Evolutionary conservation across 53 echinoderm and acorn worm genomes (phyloP), one percentile per base, ranked within the genome.

Genomic region (Hippasteria phrygiana): DNA sequence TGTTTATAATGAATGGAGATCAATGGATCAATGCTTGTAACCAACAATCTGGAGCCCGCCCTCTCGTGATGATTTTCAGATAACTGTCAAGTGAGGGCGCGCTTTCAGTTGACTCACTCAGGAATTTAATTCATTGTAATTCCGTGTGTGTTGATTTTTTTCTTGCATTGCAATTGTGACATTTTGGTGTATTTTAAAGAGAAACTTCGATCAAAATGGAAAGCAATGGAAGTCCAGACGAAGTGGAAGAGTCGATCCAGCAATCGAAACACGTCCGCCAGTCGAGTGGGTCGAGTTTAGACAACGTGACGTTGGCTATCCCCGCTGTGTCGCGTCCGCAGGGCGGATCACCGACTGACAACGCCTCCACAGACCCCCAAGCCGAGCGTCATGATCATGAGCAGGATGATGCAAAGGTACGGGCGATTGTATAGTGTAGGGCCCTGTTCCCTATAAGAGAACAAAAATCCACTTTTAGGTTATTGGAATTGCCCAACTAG

Each of bases 161-260:
- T 48, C 14, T 48, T 14, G 48, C 48, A 48, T 48, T n/a, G n/a
- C n/a, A n/a, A n/a, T n/a, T 59, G 26, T 4, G 59, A 24, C n/a
- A 22, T 2, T 56, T n/a, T 11, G 26, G 59, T 59, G 8, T 12
- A 59, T 20, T 59, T 24, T 24, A 59, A 20, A 24, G 7, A 22
- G 7, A 59, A 59, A 59, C 3, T 5, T 5, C 59, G 7, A 24
- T 26, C 2, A 63, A 65, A 77, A 92, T 92, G 92, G 92, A 92
- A 12, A 92, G 75, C n/a, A 81, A 74, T 42, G 92, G 88, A 46
- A 83, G 83, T 84, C 75, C 24, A 41, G 92, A 92, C 83, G 88
- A 88, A 9, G 62, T 92, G 28, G 92, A 83, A 42, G 92, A 92
- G 20, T 51, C 45, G 11, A 28, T 73, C 18, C 35, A 62, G 34